Percentiles rank a stretch among this genome's conserved stretches.
Evolutionary conservation across 2,888 invertebrate species (phyloP).

Genomic region (Pachliopta kotzebuea): DNA sequence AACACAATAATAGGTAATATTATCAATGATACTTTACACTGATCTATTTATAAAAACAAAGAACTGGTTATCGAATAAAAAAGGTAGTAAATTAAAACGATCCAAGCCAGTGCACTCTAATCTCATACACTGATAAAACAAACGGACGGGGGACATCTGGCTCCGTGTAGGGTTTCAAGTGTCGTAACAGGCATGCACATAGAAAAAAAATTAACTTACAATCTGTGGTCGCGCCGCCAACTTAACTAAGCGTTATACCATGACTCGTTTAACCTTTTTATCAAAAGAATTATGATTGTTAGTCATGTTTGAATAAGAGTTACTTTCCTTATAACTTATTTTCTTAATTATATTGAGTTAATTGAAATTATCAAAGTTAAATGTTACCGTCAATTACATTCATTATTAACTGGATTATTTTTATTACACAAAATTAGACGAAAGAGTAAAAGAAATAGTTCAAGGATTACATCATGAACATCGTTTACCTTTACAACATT

Average conservation of each 20-base stretch:
- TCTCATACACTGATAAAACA: conserved; percentile 55
- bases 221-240: conserved; percentile 6
- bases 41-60: conserved; percentile 32
- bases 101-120: conserved; percentile 57
- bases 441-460: too few relatives aligned
- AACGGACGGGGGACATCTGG: conserved; percentile 60
- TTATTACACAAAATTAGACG: too few relatives aligned
- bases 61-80: conserved; percentile 48
- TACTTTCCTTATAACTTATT: too few relatives aligned
- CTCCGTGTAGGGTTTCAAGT: conserved; percentile 51
- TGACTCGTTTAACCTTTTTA: too few relatives aligned
- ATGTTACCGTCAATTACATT: too few relatives aligned
- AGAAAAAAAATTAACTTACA: conserved; percentile 37
- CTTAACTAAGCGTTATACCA: neutral
- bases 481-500: too few relatives aligned
- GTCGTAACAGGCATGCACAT: conserved; percentile 40
- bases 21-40: neutral
- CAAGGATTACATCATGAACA: too few relatives aligned
- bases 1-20: neutral
- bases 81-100: conserved; percentile 45
- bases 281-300: too few relatives aligned
- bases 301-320: too few relatives aligned
- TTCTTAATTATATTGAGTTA: too few relatives aligned
- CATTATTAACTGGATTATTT: too few relatives aligned
- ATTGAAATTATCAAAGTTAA: too few relatives aligned